Percentiles rank a stretch among this genome's conserved stretches.
Evolutionary conservation across 2,113 vertebrate species (phyloP).

Genomic region (Pandion haliaetus): DNA sequence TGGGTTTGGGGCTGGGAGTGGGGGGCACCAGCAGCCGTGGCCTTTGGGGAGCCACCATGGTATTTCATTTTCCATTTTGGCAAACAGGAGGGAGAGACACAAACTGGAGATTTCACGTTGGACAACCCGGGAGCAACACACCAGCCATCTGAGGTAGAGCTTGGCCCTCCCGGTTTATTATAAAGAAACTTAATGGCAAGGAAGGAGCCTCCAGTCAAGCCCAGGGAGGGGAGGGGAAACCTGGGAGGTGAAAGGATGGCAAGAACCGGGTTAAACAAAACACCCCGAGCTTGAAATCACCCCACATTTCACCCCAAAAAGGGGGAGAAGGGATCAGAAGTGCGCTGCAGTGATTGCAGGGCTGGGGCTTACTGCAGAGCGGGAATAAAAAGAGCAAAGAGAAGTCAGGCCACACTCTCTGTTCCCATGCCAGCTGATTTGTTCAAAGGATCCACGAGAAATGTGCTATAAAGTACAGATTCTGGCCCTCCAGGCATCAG

Average conservation of each 20-base stretch:
- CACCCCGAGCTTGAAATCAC: neutral
- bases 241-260: accelerated
- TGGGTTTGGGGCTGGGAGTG: neutral
- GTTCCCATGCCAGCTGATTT: slow-evolving; percentile 47
- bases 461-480: neutral
- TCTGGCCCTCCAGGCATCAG: neutral
- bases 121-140: neutral
- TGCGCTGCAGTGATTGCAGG: neutral
- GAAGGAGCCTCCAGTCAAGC: neutral
- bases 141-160: neutral
- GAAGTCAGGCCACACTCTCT: neutral
- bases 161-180: neutral
- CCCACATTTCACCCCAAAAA: neutral
- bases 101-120: neutral
- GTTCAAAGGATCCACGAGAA: slow-evolving; percentile 32
- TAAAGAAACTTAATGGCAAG: neutral
- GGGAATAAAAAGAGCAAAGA: neutral
- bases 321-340: neutral
- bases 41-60: neutral
- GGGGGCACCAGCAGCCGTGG: accelerated
- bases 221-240: neutral
- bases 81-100: neutral
- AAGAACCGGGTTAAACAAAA: neutral
- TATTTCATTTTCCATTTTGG: neutral
- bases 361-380: neutral